Percentiles rank a stretch among this genome's conserved stretches.
Evolutionary conservation across 2,113 vertebrate genomes (phyloP).

Genomic region (Pachyramphus minor): DNA sequence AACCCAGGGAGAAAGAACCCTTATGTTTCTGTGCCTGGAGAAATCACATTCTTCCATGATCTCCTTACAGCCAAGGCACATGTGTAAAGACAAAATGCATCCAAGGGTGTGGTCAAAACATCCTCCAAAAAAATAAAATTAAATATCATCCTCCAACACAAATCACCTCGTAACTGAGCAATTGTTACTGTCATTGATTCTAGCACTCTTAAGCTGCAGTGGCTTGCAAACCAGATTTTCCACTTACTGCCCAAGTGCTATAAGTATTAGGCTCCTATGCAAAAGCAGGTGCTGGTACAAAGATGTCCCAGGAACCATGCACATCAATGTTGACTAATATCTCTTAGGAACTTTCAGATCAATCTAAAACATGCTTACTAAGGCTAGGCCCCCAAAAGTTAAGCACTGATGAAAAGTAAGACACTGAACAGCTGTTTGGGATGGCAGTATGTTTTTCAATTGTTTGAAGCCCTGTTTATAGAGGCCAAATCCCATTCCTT

Average conservation of each 20-base stretch:
- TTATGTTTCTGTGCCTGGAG: neutral
- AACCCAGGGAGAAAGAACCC: neutral
- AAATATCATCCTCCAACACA: neutral
- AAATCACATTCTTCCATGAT: neutral
- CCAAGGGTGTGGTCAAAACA: neutral
- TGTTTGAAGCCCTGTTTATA: neutral
- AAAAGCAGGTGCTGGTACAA: neutral
- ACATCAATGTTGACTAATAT: neutral
- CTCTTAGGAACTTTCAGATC: neutral
- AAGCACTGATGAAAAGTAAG: neutral
- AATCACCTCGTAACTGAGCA: neutral
- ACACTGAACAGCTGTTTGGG: neutral
- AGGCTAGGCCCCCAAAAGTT: neutral
- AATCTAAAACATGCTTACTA: neutral
- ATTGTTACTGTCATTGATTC: neutral
- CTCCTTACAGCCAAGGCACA: neutral
- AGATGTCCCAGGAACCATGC: rapidly evolving
- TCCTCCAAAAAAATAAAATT: neutral
- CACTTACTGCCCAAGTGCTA: neutral
- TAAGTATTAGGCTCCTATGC: neutral
- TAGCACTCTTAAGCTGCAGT: neutral
- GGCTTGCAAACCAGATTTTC: neutral
- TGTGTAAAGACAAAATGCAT: neutral
- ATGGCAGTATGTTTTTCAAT: neutral
- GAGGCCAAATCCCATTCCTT: neutral